These are phyloP conservation scores for Tipula confusa DNA, from an alignment of 2,888 invertebrate genomes.

Conservation along the genomic window DNA sequence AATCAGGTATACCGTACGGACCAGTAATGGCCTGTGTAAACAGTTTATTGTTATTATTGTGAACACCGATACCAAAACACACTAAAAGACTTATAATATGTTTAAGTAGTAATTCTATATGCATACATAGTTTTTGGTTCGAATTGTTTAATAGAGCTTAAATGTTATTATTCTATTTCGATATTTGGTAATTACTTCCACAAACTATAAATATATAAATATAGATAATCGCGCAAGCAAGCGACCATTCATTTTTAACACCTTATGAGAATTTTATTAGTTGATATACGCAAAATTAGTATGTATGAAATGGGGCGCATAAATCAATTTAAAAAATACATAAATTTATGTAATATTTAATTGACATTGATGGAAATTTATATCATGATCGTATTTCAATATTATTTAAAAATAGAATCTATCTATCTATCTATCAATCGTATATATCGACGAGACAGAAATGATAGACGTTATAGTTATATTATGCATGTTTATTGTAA, in stretches of 20 bases:
- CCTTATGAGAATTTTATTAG: neutral
- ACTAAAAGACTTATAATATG: neutral
- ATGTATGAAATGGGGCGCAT: no score
- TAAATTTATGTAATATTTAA: neutral
- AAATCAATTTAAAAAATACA: neutral
- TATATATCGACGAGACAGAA: neutral
- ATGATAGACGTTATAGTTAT: neutral
- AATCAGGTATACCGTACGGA: no score
- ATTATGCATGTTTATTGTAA: neutral
- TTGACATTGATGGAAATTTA: neutral
- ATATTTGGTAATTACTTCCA: conserved; percentile 3
- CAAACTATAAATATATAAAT: neutral
- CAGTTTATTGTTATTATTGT: no score
- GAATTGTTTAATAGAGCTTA: neutral
- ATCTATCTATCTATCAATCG: neutral
- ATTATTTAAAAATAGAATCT: neutral
- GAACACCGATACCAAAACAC: neutral
- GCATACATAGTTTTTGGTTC: neutral
- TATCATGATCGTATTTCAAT: neutral
- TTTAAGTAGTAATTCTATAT: neutral
- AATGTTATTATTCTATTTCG: neutral
- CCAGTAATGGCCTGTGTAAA: no score
- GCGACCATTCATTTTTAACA: neutral
- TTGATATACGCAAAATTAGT: neutral
- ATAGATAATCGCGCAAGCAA: neutral